phyloP scores from a whole-genome alignment of 2,888 invertebrate species.

The Thecophora atra region DNA sequence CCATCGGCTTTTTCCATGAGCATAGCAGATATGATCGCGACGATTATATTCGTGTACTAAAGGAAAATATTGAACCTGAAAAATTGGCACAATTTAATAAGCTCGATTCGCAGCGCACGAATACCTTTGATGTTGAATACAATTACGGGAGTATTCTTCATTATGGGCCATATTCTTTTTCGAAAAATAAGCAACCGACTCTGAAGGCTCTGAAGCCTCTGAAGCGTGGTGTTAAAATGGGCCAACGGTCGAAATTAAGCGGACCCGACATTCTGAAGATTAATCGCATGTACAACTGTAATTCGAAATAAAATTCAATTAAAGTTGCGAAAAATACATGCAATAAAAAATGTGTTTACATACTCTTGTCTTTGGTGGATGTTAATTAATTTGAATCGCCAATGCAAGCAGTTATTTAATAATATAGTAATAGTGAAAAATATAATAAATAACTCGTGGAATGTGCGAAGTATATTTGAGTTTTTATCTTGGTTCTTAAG shows the following conservation, averaged over 20 bases:
- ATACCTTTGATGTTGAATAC: constrained; percentile 74
- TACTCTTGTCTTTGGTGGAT: too few species aligned
- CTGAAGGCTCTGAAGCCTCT: constrained; percentile 68
- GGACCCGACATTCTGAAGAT: constrained; percentile 43
- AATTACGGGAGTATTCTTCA: constrained; percentile 84
- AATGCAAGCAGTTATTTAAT: too few species aligned
- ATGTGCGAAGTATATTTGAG: too few species aligned
- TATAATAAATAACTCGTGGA: too few species aligned
- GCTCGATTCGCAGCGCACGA: constrained; percentile 68
- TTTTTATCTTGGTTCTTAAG: too few species aligned
- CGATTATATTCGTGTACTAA: constrained; percentile 71
- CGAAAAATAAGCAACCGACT: constrained; percentile 74
- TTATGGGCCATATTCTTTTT: constrained; percentile 77
- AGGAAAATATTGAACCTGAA: constrained; percentile 67
- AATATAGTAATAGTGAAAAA: too few species aligned
- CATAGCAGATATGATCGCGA: constrained; percentile 80
- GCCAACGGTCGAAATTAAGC: constrained; percentile 49
- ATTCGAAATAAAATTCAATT: too few species aligned
- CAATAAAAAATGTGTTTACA: too few species aligned
- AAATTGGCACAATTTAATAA: constrained; percentile 76
- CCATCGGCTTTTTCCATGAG: constrained; percentile 80
- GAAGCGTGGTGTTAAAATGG: constrained; percentile 43
- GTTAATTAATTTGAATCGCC: too few species aligned
- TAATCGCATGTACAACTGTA: constrained; percentile 50
- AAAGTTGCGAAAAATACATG: too few species aligned